Conservation (phyloP, 64 coral and sea anemone genomes). For the Stichodactyla helianthus region DNA sequence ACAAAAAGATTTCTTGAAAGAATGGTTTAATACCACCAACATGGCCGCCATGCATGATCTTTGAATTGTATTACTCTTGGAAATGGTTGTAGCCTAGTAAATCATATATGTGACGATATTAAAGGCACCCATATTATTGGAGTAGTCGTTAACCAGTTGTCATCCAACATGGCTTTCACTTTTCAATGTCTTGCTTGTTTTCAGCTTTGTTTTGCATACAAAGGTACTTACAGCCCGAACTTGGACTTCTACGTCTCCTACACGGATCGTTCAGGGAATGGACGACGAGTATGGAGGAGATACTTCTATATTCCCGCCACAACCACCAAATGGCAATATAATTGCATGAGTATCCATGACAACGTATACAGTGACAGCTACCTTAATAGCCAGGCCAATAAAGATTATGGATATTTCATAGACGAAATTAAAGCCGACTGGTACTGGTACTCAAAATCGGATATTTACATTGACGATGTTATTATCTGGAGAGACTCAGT, state of each 20-base stretch:
- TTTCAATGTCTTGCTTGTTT: not conserved
- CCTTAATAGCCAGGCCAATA: slow-evolving; percentile 16
- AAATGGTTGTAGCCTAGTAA: no score
- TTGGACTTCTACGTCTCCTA: slow-evolving; percentile 49
- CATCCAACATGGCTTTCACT: not conserved
- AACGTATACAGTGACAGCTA: slow-evolving; percentile 26
- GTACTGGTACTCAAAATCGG: not conserved
- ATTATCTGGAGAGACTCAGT: slow-evolving; percentile 61
- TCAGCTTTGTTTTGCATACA: slow-evolving; percentile 70
- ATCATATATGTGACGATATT: no score
- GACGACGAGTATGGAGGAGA: slow-evolving; percentile 15
- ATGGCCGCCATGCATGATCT: no score
- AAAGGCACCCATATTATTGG: no score
- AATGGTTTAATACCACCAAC: no score
- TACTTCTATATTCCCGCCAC: slow-evolving; percentile 19
- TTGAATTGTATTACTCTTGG: no score
- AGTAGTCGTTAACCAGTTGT: not conserved
- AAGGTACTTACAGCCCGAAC: slow-evolving; percentile 25
- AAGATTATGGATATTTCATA: slow-evolving; percentile 41
- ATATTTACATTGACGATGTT: slow-evolving; percentile 59
- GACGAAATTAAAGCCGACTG: slow-evolving; percentile 17
- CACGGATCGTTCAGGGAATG: slow-evolving; percentile 42
- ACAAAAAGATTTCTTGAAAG: no score
- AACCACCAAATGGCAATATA: slow-evolving; percentile 28
- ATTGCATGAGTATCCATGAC: slow-evolving; percentile 51